Conservation (phyloP, 2,797 vertebrate species). For the Myotis myotis region DNA sequence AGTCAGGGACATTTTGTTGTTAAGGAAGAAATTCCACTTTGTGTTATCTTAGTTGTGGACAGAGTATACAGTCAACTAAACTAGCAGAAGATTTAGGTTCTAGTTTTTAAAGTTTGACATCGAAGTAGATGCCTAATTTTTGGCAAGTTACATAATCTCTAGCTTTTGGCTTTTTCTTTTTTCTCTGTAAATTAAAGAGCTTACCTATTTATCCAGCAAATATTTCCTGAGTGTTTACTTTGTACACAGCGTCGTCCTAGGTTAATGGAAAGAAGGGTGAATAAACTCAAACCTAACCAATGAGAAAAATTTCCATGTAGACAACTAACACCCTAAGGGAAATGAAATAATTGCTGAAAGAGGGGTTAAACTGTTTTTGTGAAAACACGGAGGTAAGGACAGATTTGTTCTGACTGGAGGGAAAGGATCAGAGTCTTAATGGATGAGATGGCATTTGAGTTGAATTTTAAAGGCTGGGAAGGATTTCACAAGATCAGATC, state of each 20-base stretch:
- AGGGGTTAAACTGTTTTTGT: not conserved
- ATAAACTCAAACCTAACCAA: not conserved
- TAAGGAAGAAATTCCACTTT: not conserved
- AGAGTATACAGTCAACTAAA: not conserved
- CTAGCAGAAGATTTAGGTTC: not conserved
- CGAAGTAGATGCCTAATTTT: not conserved
- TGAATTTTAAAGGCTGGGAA: not conserved
- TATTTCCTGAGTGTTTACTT: slow-evolving; percentile 12
- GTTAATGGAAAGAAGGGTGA: not conserved
- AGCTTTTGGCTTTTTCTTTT: not conserved
- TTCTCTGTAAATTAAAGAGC: not conserved
- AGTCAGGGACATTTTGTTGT: not conserved
- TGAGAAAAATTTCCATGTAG: not conserved
- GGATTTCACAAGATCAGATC: not conserved
- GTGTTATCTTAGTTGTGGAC: not conserved
- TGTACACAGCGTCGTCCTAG: not conserved
- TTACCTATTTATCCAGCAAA: not conserved
- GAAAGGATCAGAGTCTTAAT: not conserved
- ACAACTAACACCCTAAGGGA: not conserved
- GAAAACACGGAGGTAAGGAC: not conserved
- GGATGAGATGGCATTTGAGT: not conserved
- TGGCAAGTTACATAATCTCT: not conserved
- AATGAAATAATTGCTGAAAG: not conserved
- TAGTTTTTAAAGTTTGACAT: slow-evolving; percentile 6
- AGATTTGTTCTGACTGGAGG: not conserved